Base-by-base conservation (phyloP, 2,113 vertebrate species). In the Chaetops frenatus region DNA sequence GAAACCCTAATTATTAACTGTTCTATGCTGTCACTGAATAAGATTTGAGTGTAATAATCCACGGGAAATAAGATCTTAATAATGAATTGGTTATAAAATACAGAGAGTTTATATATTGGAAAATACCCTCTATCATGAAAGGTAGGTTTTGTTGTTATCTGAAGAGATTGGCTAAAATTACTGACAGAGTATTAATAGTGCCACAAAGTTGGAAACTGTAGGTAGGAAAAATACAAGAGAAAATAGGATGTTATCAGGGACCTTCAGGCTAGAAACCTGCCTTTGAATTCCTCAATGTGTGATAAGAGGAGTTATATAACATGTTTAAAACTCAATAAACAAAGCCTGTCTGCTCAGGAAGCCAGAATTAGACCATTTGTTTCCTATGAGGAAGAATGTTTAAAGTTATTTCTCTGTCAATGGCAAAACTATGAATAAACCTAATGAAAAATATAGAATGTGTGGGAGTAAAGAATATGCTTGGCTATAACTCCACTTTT, bases 371-470 rank as follows among this genome's bases (percentile, higher is more conserved):
- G 77, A 97, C 53, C 78, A 91, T 91, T 94, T 92, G 72, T 90
- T 96, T 97, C 78, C 62, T 92, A 42, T 61, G 79, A 95, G 66
- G 92, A 62, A 56, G 61, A 72, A 80, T 70, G 54, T 91, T 97
- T 94, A 81, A 96, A 95, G 60, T 87, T 95, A 95, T 93, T 96
- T 97, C 70, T 84, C 89, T 96, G 82, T 94, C 82, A 95, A 84
- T 12, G 50, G 91, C 88, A 92, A 97, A 97, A 94, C 88, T 94
- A 91, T 95, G 91, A 97, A 95, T 95, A 97, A 97, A 94, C 38
- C 47, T 70, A 95, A 91, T 80, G 90, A 96, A 96, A 97, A 97
- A 95, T 86, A 89, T 48, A 93, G 79, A 91, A 50, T 81, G 77
- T 74, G 86, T 95, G 71, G 92, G 90, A 97, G 74, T 80, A 47